Percentiles rank a stretch among this genome's conserved stretches.
Conservation (phyloP, 1,140 invertebrate genomes). For the Drosophila kanapiae region DNA sequence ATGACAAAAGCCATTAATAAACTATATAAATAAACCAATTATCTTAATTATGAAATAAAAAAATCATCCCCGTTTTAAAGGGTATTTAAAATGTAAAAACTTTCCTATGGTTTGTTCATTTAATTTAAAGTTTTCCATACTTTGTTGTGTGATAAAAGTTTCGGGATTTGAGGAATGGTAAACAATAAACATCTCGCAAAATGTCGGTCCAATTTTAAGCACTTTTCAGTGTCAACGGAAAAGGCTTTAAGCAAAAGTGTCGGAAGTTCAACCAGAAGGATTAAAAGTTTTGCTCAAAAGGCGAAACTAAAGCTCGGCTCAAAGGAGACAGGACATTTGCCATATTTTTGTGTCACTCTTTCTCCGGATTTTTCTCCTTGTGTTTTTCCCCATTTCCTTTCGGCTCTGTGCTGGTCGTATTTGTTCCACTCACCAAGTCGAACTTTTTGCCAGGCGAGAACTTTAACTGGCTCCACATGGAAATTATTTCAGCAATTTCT, state of each 20-base stretch:
- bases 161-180: slow-evolving; percentile 38
- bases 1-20: not conserved
- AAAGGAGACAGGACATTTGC: slow-evolving; percentile 48
- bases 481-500: slow-evolving; percentile 47
- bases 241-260: slow-evolving; percentile 50
- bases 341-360: slow-evolving; percentile 51
- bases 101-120: slow-evolving; percentile 31
- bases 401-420: slow-evolving; percentile 2
- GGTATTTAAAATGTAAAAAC: slow-evolving; percentile 20
- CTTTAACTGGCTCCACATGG: slow-evolving; percentile 40
- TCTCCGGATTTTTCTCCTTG: not conserved
- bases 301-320: slow-evolving; percentile 50
- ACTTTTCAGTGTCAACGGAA: slow-evolving; percentile 70
- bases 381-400: slow-evolving; percentile 11
- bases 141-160: slow-evolving; percentile 21
- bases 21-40: not conserved
- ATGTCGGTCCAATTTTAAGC: slow-evolving; percentile 39
- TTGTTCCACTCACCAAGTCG: slow-evolving; percentile 23
- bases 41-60: too few relatives aligned
- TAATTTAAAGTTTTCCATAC: slow-evolving; percentile 47
- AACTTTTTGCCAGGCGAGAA: slow-evolving; percentile 44
- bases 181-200: slow-evolving; percentile 64
- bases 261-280: slow-evolving; percentile 68
- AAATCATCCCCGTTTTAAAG: too few relatives aligned
- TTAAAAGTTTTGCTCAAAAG: slow-evolving; percentile 74